Evolutionary conservation across 2,113 vertebrate species (phyloP).

Genomic region (Spizaetus ornatus): DNA sequence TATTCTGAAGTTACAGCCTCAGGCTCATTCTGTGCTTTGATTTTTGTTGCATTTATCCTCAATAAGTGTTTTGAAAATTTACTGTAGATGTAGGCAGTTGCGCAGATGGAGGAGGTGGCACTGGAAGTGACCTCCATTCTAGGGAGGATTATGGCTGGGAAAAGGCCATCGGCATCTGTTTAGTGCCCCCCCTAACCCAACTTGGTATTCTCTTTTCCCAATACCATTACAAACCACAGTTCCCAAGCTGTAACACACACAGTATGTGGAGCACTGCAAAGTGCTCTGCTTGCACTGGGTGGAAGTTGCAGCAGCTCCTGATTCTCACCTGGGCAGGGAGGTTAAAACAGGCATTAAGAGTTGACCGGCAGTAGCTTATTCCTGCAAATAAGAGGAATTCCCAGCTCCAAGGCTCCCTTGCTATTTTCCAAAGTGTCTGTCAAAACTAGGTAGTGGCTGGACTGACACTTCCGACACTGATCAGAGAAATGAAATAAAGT

Average conservation of each 20-base stretch:
- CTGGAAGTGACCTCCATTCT: not conserved
- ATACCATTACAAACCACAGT: not conserved
- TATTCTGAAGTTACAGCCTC: not conserved
- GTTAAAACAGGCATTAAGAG: not conserved
- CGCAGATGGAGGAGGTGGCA: not conserved
- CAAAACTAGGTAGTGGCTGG: not conserved
- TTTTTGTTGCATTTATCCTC: not conserved
- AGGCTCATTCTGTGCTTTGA: not conserved
- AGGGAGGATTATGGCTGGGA: not conserved
- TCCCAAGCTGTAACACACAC: not conserved
- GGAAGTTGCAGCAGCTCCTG: not conserved
- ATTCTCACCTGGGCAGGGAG: not conserved
- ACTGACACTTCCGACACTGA: not conserved
- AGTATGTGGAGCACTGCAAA: not conserved
- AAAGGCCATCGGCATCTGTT: not conserved
- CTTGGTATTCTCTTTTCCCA: not conserved
- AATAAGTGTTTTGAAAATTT: not conserved
- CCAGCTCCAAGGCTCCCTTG: not conserved
- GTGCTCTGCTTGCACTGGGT: not conserved
- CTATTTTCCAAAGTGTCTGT: not conserved
- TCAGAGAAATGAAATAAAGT: not conserved
- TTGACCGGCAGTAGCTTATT: not conserved
- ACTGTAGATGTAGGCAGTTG: not conserved
- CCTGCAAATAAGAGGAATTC: not conserved
- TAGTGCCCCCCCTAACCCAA: fast-evolving